phyloP scores from a whole-genome alignment of 1,140 invertebrate species.

The Colletes latitarsis region DNA sequence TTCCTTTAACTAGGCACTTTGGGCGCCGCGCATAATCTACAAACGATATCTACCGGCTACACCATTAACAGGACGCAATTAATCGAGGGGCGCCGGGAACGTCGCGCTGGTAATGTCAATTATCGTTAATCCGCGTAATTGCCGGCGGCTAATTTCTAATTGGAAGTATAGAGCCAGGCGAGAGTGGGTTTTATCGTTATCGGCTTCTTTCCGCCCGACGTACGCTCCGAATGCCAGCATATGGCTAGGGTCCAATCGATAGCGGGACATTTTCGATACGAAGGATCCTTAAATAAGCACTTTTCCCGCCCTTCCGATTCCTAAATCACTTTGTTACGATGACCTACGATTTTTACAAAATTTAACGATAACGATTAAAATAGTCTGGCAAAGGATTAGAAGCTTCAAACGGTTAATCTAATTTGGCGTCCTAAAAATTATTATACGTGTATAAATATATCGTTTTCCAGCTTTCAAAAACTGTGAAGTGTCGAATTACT shows the following conservation, averaged over 20 bases:
- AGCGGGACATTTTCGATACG: neutral
- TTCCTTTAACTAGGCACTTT: neutral
- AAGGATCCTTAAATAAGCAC: neutral
- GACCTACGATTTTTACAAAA: neutral
- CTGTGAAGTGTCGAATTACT: too few species aligned
- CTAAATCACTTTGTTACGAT: neutral
- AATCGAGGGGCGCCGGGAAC: conserved; percentile 57
- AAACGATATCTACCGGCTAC: conserved; percentile 34
- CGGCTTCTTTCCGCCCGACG: conserved; percentile 35
- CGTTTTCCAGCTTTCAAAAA: too few species aligned
- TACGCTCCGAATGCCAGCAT: neutral
- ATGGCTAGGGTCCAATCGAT: neutral
- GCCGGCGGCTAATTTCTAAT: conserved; percentile 73
- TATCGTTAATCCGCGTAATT: conserved; percentile 74
- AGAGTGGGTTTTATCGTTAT: conserved; percentile 52
- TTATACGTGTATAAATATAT: too few species aligned
- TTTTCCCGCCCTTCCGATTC: neutral
- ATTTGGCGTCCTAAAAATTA: too few species aligned
- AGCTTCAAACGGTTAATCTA: too few species aligned
- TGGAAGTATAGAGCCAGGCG: conserved; percentile 57
- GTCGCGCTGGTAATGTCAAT: conserved; percentile 71
- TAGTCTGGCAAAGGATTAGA: neutral
- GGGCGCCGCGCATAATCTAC: neutral
- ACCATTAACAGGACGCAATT: conserved; percentile 66
- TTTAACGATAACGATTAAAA: neutral